Base-by-base conservation (phyloP, 2,797 vertebrate species). In the Avahi laniger region DNA sequence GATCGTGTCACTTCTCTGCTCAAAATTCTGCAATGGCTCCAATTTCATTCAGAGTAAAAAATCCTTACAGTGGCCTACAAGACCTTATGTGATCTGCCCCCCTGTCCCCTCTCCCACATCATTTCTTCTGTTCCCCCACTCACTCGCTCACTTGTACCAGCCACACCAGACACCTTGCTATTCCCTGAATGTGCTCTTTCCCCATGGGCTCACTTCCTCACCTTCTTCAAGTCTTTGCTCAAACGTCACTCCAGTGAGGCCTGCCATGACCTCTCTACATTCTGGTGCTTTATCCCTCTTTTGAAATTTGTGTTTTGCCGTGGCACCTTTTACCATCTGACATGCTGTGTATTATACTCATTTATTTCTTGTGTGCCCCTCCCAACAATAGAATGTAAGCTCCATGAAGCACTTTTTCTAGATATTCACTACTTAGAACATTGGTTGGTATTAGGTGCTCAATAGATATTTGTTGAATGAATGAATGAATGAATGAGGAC, bases 11-110 rank as follows among this genome's bases (percentile, higher is more conserved):
- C 13, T 4, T 72, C 7, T 75, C 48, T 95, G 35, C 61, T 84
- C 28, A 54, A 8, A 86, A 63, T 79, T 87, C 50, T 84, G 26
- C 63, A 65, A 11, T 84, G 85, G 41, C 50, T 94, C 43, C 43
- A 30, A 79, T 92, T 91, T 81, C 80, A 76, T 69, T 76, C 35
- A 73, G 72, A 91, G 91, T 20, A 50, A 67, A 89, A 79, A 59
- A 35, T 63, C 85, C n/a, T 76, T 59, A 43, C 9, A 6, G 33
- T 81, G 69, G 80, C 38, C 50, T 79, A 20, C 43, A 48, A 72
- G 61, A 4, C 11, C 41, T 84, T 65, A 33, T 33, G n/a, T 80
- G 63, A 38, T 30, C 63, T 70, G 30, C 17, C 6, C 59, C 63
- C 8, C 10, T 4, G 3, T 63, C 50, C 15, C 79, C 24, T 72